These are phyloP conservation scores for Oreotrochilus melanogaster DNA, from an alignment of 2,113 vertebrate genomes.

Conservation along the genomic window DNA sequence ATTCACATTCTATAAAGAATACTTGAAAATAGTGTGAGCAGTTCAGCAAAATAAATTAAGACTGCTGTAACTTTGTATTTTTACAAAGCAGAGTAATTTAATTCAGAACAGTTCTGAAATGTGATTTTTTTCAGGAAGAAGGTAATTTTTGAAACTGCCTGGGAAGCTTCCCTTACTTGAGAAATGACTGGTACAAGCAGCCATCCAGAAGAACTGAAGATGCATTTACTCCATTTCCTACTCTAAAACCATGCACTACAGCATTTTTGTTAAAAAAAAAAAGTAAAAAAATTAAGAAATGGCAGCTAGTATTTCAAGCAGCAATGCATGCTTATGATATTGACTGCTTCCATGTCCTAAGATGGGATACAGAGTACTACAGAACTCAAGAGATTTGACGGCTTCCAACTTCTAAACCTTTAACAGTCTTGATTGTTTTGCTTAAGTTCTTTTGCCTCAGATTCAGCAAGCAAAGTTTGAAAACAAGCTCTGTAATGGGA, in stretches of 20 bases:
- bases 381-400: background rate
- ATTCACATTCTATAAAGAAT: background rate
- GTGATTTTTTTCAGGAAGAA: background rate
- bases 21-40: background rate
- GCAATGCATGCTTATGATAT: background rate
- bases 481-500: background rate
- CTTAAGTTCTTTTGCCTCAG: background rate
- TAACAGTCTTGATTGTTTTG: background rate
- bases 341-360: background rate
- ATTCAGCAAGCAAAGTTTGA: background rate
- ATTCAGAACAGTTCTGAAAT: background rate
- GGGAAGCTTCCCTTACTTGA: background rate
- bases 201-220: background rate
- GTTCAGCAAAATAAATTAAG: background rate
- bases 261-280: background rate
- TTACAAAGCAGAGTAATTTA: background rate
- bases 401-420: background rate
- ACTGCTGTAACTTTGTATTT: background rate
- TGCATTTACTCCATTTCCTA: background rate
- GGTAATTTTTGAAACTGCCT: background rate
- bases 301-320: background rate
- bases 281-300: background rate
- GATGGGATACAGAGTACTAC: background rate
- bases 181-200: background rate
- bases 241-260: background rate